A percentile compares a stretch with the other conserved stretches of the same genome.
Conservation (phyloP, 2,888 invertebrate species). For the Gymnosoma rotundatum region DNA sequence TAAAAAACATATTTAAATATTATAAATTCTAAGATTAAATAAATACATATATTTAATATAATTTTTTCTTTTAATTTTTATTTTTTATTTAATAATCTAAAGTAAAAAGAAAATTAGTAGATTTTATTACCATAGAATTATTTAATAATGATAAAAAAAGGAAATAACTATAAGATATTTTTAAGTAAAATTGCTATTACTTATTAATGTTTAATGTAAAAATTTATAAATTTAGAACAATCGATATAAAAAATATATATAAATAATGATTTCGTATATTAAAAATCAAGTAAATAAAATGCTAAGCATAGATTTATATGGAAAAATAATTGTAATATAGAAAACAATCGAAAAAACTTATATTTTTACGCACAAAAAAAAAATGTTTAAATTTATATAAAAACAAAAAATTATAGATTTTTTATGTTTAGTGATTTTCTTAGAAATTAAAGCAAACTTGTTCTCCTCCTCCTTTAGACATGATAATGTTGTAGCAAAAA, state of each 20-base stretch:
- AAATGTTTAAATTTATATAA: conserved; percentile 14
- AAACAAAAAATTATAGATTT: neutral
- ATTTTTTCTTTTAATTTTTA: conserved; percentile 1
- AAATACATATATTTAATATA: conserved; percentile 16
- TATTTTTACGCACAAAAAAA: conserved; percentile 69
- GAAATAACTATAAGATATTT: conserved; percentile 40
- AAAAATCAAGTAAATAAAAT: conserved; percentile 70
- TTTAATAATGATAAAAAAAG: neutral
- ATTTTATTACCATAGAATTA: conserved; percentile 45
- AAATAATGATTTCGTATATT: conserved; percentile 70
- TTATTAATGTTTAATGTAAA: conserved; percentile 48
- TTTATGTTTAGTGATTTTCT: too few species aligned
- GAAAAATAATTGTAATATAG: conserved; percentile 72
- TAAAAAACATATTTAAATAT: conserved; percentile 38
- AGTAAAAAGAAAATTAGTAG: conserved; percentile 16
- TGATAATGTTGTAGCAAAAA: too few species aligned
- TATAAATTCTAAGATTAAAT: conserved; percentile 32
- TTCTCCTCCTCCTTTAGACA: too few species aligned
- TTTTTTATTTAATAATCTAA: neutral
- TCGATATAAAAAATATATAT: neutral
- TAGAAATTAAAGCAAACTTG: too few species aligned
- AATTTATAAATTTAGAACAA: conserved; percentile 69
- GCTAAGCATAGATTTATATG: conserved; percentile 74
- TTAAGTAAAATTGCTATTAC: conserved; percentile 1
- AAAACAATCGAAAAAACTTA: conserved; percentile 23